Conservation (phyloP, 2,888 invertebrate species). For the Arctia plantaginis region DNA sequence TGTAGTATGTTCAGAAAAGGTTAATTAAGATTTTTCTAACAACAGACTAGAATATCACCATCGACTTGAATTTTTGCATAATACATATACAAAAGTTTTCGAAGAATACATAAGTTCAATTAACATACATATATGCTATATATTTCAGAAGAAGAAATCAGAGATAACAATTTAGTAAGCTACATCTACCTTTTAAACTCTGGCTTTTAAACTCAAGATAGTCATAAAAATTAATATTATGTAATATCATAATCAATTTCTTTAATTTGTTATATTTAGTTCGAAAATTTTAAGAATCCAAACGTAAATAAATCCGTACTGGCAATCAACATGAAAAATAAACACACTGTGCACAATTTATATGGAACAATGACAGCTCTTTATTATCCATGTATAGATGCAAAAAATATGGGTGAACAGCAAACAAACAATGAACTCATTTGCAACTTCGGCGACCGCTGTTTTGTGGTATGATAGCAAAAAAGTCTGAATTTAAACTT, state of each 20-base stretch:
- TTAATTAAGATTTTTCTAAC: background rate
- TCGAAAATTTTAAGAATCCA: background rate
- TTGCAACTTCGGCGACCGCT: slow-evolving; percentile 60
- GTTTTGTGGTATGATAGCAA: slow-evolving; percentile 57
- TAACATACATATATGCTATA: no score
- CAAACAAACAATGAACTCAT: slow-evolving; percentile 71
- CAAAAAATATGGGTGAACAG: slow-evolving; percentile 56
- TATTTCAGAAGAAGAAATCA: no score
- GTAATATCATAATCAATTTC: background rate
- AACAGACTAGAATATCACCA: background rate
- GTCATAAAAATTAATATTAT: background rate
- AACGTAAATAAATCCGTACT: background rate
- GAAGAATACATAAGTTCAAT: background rate
- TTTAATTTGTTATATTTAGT: background rate
- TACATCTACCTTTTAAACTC: no score
- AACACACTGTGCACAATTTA: slow-evolving; percentile 9
- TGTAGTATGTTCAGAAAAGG: background rate
- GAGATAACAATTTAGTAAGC: no score
- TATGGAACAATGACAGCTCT: slow-evolving; percentile 9
- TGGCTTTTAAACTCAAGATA: background rate
- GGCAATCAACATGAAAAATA: background rate
- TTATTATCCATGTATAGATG: slow-evolving; percentile 33
- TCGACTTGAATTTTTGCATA: background rate
- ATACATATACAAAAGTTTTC: no score
- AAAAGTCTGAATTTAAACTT: slow-evolving; percentile 56